A percentile compares a stretch with the other conserved stretches of the same genome.
Evolutionary conservation across 2,113 vertebrate genomes (phyloP).

Genomic region (Raja brachyura): DNA sequence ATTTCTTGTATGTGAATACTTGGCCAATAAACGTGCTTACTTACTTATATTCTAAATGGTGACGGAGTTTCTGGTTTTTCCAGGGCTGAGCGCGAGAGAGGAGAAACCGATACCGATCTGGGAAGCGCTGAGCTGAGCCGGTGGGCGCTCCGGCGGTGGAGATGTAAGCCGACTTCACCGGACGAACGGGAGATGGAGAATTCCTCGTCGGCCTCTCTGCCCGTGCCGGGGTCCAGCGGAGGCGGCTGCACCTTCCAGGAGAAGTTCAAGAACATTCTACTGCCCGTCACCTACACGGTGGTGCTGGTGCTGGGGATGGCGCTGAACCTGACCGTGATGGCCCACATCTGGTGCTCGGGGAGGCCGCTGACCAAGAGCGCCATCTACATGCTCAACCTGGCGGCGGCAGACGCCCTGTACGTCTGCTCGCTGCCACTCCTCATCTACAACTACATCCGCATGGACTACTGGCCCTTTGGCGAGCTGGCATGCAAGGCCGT

Average conservation of each 20-base stretch:
- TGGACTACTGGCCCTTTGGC: slow-evolving; percentile 93
- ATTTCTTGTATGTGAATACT: no score
- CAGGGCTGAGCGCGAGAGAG: no score
- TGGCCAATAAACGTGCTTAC: no score
- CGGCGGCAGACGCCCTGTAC: slow-evolving; percentile 60
- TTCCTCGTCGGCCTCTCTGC: accelerated
- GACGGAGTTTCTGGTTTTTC: no score
- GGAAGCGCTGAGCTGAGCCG: no score
- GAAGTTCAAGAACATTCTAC: slow-evolving; percentile 80
- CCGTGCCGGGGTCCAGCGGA: background rate
- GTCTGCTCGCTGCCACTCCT: slow-evolving; percentile 87
- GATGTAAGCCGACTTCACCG: no score
- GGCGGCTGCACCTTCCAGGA: slow-evolving; percentile 78
- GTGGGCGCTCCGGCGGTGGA: no score
- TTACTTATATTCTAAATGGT: no score
- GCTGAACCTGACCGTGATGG: slow-evolving; percentile 72
- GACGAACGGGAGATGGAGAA: slow-evolving; percentile 42
- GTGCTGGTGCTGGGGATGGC: slow-evolving; percentile 77
- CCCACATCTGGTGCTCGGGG: slow-evolving; percentile 69
- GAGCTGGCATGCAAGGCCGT: slow-evolving; percentile 78
- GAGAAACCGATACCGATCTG: no score
- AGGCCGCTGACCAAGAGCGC: slow-evolving; percentile 65
- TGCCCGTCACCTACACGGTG: slow-evolving; percentile 73
- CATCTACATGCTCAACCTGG: slow-evolving; percentile 81
- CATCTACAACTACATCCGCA: slow-evolving; percentile 86